Base-by-base conservation (phyloP, 2,113 vertebrate species). In the Malurus elegans region DNA sequence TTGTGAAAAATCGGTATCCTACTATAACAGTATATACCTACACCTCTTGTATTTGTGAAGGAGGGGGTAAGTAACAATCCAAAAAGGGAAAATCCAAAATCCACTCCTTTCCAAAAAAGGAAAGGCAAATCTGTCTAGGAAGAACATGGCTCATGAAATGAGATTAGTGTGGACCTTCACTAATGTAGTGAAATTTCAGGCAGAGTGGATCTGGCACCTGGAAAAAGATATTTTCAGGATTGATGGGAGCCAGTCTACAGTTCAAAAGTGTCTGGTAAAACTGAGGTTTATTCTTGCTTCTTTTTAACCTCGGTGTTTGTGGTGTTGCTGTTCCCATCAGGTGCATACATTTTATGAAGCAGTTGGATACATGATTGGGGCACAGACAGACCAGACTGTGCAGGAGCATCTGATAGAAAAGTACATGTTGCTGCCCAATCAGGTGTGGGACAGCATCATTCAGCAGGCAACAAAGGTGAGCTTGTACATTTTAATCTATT, bases 391-490 rank as follows among this genome's bases (percentile, higher is more conserved):
- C 97, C 99, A 99, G 95, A 98, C 98, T 47, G 99, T 99, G 54
- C 99, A 99, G 95, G 99, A 99, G 88, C 99, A 99, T 96, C 98
- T 99, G 80, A 99, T 99, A 97, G 99, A 99, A 96, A 99, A 99
- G 92, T 99, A 99, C 62, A 99, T 99, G 99, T 95, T 99, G 78
- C 98, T 99, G n/a, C 99, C 99, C 53, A 99, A 99, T 97, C 99
- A 99, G 93, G 99, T 99, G 93, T 99, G 99, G 99, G 99, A 99
- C 97, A 99, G 99, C 97, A 99, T 99, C 96, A 99, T 99, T 95
- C 99, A 99, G 81, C 99, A 99, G 96, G 99, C 99, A 95, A 99
- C 99, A 69, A 99, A 99, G 98, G 99, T 99, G 96, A 98, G 98
- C 88, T 70, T 14, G 14, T 38, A 7, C 6, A 11, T 44, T 66